phyloP scores from a whole-genome alignment of 2,113 vertebrate genomes.

The Centropus unirufus region DNA sequence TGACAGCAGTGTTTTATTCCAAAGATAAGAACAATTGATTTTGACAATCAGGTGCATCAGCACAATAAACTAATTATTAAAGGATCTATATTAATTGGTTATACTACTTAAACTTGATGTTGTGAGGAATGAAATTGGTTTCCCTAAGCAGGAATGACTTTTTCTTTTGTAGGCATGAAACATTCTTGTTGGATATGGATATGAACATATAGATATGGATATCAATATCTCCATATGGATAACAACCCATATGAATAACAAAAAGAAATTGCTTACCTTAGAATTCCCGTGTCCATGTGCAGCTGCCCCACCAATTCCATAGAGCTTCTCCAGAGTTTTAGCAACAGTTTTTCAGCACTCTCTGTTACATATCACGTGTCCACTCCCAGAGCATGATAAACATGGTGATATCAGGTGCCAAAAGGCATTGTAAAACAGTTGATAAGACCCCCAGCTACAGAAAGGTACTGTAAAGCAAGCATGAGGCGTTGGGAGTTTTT shows the following conservation, averaged over 20 bases:
- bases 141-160: neutral
- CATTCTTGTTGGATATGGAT: neutral
- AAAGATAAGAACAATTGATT: constrained; percentile 58
- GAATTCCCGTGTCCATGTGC: neutral
- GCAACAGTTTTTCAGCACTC: fast-evolving
- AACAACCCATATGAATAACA: neutral
- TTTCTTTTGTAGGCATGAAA: neutral
- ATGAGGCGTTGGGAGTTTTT: fast-evolving
- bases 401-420: neutral
- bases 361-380: neutral
- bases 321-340: neutral
- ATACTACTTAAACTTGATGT: constrained; percentile 29
- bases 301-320: neutral
- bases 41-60: constrained; percentile 42
- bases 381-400: neutral
- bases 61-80: constrained; percentile 57
- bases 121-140: constrained; percentile 25
- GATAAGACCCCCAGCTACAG: neutral
- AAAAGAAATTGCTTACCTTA: neutral
- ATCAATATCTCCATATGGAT: no score
- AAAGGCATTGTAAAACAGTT: neutral
- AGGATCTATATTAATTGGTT: constrained; percentile 45
- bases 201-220: no score
- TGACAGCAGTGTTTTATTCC: neutral
- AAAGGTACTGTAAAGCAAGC: neutral